Percentiles rank a stretch among this genome's conserved stretches.
Evolutionary conservation across 2,888 invertebrate genomes (phyloP).

Genomic region (Tillus elongatus): DNA sequence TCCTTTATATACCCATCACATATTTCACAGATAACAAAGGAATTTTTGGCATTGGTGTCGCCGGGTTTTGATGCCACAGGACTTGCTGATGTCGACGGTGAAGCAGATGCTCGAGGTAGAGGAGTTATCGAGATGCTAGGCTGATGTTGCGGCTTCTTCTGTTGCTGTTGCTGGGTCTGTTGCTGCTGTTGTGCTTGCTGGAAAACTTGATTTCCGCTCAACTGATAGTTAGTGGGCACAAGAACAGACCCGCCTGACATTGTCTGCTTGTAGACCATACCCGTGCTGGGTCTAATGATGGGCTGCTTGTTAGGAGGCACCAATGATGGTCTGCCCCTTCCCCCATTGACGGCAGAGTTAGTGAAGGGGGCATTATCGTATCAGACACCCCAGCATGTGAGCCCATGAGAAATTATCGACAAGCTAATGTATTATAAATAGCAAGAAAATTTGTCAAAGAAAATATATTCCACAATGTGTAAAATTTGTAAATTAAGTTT

Average conservation of each 20-base stretch:
- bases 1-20: constrained; percentile 97
- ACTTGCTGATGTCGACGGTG: constrained; percentile 39
- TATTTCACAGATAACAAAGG: constrained; percentile 92
- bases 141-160: constrained; percentile 50
- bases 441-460: no score
- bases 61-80: constrained; percentile 41
- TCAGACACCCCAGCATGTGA: no score
- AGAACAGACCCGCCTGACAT: constrained; percentile 48
- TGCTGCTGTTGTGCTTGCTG: no score
- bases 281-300: constrained; percentile 35
- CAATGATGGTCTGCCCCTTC: constrained; percentile 38
- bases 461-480: no score
- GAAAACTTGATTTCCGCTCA: constrained; percentile 55
- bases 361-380: no score
- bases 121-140: constrained; percentile 89
- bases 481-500: no score
- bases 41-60: constrained; percentile 58
- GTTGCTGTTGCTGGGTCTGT: constrained; percentile 17
- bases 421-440: no score
- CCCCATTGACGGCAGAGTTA: constrained; percentile 30
- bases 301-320: constrained; percentile 11
- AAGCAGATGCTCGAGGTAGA: constrained; percentile 59
- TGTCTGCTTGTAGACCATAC: constrained; percentile 62
- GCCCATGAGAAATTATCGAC: no score
- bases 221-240: constrained; percentile 52